phyloP scores from a whole-genome alignment of 35 echinoderm and acorn worm genomes.

The Lytechinus variegatus region DNA sequence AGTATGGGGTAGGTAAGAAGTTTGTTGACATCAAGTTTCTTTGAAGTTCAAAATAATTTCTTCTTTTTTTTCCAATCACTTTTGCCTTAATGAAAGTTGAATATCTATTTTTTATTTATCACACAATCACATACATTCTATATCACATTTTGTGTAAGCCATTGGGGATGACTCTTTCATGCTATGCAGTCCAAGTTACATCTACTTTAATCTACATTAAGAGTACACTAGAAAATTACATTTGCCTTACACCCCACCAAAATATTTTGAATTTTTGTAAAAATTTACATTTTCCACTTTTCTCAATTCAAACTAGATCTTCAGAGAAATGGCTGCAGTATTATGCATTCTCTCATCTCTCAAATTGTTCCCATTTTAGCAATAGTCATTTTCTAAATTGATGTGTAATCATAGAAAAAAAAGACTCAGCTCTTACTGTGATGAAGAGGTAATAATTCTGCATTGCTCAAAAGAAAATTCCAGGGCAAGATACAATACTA shows the following conservation, averaged over 20 bases:
- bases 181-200: no score
- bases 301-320: neutral
- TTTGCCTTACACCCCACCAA: no score
- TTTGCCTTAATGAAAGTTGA: neutral
- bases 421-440: neutral
- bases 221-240: no score
- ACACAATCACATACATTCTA: no score
- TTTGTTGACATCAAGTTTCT: neutral
- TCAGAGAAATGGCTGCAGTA: neutral
- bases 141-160: no score
- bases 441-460: neutral
- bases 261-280: no score
- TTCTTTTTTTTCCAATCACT: neutral
- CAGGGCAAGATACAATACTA: neutral
- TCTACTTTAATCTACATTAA: no score
- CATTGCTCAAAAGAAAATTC: neutral
- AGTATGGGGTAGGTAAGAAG: neutral
- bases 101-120: no score
- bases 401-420: neutral
- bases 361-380: neutral
- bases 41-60: neutral
- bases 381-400: conserved; percentile 5
- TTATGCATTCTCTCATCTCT: neutral
- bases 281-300: no score
- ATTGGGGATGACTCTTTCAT: no score